Evolutionary conservation across 2,888 invertebrate genomes (phyloP), one percentile per base, ranked within the genome.

Genomic region (Lasioglossum morio): DNA sequence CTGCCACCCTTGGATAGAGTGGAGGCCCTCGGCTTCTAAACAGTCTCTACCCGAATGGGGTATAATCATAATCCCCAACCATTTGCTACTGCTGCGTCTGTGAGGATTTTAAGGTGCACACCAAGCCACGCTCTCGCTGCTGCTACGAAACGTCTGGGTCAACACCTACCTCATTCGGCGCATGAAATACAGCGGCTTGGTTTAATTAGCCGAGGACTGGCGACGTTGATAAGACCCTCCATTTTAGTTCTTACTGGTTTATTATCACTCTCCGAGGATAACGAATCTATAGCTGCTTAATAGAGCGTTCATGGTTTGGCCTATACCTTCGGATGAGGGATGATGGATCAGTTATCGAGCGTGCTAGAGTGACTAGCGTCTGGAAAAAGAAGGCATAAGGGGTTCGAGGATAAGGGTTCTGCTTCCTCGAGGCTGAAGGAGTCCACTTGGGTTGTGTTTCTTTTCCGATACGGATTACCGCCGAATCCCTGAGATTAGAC

Each of bases 191-290:
- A 19, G 66, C 66, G 66, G 34, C 66, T 34, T 34, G 34, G 66
- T 66, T 66, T 66, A 66, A 66, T 66, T 66, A 66, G 34, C 66
- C 34, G 66, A 30, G 30, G 34, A 34, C 66, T 66, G 66, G 66
- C 2, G 8, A 2, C 34, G 34, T 30, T 30, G 66, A 66, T 66
- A 34, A 34, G 34, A 34, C 66, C 23, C 8, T 23, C 23, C 53
- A 2, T 23, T 53, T 53, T 53, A 7, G 34, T 7, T 66, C 34
- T 8, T 19, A 16, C 66, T 63, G 30, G 34, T 27, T 66, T 34
- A 66, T 66, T 66, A 34, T 14, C 27, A 27, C 60, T 27, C 4
- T 27, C 14, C 27, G 5, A 27, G 60, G 27, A 60, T 60, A 60
- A 60, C 60, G 60, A 60, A 27, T 60, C n/a, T 27, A 60, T 14